phyloP scores from a whole-genome alignment of 2,113 vertebrate genomes.

The Dolichotis patagonum region DNA sequence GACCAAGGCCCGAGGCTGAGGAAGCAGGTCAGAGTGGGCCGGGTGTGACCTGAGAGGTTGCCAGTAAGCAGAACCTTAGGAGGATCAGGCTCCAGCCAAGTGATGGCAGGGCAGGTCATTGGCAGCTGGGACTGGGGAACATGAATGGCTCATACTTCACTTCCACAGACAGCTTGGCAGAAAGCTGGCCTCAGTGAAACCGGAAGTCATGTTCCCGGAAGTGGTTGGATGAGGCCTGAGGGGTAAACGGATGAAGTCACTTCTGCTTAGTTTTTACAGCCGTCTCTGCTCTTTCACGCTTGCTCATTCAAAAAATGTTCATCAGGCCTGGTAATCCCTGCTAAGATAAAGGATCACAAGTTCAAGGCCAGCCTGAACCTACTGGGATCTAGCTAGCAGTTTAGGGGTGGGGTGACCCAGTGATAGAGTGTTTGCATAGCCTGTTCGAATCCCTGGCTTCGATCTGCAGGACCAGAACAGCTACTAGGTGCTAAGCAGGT shows the following conservation, averaged over 20 bases:
- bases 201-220: neutral
- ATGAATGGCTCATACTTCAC: neutral
- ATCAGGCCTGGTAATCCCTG: neutral
- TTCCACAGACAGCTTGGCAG: constrained; percentile 22
- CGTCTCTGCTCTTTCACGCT: neutral
- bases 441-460: neutral
- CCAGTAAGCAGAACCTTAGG: neutral
- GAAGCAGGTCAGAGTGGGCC: neutral
- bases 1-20: neutral
- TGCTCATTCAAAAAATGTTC: constrained; percentile 5
- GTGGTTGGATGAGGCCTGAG: neutral
- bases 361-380: neutral
- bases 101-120: constrained; percentile 1
- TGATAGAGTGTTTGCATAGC: neutral
- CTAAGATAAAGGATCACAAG: neutral
- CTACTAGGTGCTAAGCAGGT: neutral
- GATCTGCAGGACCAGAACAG: neutral
- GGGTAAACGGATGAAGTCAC: neutral
- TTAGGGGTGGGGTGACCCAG: neutral
- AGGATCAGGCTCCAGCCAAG: neutral
- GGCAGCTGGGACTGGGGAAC: neutral
- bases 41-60: neutral
- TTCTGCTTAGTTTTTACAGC: neutral
- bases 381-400: neutral
- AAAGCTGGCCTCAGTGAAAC: neutral